phyloP scores from a whole-genome alignment of 2,113 vertebrate species.

The Polypterus bichir region DNA sequence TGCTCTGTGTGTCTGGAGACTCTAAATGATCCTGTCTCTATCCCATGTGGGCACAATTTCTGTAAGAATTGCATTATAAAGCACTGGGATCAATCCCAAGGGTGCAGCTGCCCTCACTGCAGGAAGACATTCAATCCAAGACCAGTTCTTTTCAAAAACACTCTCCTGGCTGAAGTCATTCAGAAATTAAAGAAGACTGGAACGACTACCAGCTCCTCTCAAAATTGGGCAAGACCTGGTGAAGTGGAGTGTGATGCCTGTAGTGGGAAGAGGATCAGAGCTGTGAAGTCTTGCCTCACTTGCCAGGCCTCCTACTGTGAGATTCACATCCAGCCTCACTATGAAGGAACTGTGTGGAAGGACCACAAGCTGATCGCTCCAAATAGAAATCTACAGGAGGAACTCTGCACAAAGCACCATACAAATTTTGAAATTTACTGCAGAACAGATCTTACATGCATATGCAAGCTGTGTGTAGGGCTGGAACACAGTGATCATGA shows the following conservation, averaged over 20 bases:
- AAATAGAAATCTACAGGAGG: slow-evolving; percentile 62
- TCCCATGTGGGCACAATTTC: slow-evolving; percentile 38
- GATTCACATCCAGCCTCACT: slow-evolving; percentile 65
- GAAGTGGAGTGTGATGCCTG: slow-evolving; percentile 74
- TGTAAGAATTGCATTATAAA: slow-evolving; percentile 23
- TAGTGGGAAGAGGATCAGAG: slow-evolving; percentile 52
- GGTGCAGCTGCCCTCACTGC: slow-evolving; percentile 25
- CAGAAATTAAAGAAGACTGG: slow-evolving; percentile 1
- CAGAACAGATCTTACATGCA: slow-evolving; percentile 51
- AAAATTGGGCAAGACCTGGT: slow-evolving; percentile 16
- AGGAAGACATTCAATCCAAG: not conserved
- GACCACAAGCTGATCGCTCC: slow-evolving; percentile 75
- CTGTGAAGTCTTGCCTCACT: slow-evolving; percentile 74
- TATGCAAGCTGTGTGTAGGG: slow-evolving; percentile 70
- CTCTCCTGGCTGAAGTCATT: slow-evolving; percentile 20
- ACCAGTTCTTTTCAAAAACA: slow-evolving; percentile 16
- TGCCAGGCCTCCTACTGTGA: slow-evolving; percentile 77
- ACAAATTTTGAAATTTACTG: slow-evolving; percentile 81
- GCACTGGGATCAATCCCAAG: accelerated
- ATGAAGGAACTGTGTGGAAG: slow-evolving; percentile 52
- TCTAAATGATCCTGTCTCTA: slow-evolving; percentile 32
- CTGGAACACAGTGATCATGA: slow-evolving; percentile 9
- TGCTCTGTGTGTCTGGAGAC: slow-evolving; percentile 31
- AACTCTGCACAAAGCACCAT: slow-evolving; percentile 66
- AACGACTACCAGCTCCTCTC: not conserved